These are phyloP conservation scores for Erebia aethiops DNA, from an alignment of 2,888 invertebrate genomes.

Conservation along the genomic window DNA sequence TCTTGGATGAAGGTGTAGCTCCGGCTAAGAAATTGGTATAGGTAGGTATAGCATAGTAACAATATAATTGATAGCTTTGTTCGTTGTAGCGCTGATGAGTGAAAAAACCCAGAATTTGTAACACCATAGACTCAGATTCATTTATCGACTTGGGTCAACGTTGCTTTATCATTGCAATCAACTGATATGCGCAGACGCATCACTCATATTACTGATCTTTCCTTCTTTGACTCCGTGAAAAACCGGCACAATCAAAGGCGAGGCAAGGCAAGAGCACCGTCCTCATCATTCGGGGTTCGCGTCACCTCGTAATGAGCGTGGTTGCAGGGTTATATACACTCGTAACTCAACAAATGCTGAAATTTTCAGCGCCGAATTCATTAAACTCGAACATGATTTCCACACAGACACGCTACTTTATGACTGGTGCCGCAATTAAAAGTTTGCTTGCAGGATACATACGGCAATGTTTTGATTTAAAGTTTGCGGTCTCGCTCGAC, in stretches of 20 bases:
- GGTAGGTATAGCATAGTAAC: too few relatives aligned
- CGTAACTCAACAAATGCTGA: slow-evolving; percentile 44
- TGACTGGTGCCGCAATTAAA: slow-evolving; percentile 77
- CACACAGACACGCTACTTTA: slow-evolving; percentile 63
- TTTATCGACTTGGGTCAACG: too few relatives aligned
- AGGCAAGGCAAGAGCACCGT: neutral
- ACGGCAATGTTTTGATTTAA: slow-evolving; percentile 76
- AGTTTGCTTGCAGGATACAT: slow-evolving; percentile 68
- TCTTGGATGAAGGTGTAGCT: too few relatives aligned
- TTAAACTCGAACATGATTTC: slow-evolving; percentile 74
- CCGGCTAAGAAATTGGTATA: too few relatives aligned
- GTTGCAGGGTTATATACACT: neutral
- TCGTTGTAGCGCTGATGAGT: too few relatives aligned
- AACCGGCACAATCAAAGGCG: neutral
- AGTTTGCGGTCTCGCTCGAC: slow-evolving; percentile 58
- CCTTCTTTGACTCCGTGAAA: neutral
- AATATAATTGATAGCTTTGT: too few relatives aligned
- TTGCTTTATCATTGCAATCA: too few relatives aligned
- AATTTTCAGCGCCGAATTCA: slow-evolving; percentile 68
- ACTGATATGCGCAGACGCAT: too few relatives aligned
- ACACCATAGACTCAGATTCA: too few relatives aligned
- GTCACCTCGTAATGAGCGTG: neutral
- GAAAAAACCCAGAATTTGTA: too few relatives aligned
- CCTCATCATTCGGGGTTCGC: neutral
- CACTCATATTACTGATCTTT: neutral